phyloP scores from a whole-genome alignment of 2,113 vertebrate genomes.

The Nothocercus julius region DNA sequence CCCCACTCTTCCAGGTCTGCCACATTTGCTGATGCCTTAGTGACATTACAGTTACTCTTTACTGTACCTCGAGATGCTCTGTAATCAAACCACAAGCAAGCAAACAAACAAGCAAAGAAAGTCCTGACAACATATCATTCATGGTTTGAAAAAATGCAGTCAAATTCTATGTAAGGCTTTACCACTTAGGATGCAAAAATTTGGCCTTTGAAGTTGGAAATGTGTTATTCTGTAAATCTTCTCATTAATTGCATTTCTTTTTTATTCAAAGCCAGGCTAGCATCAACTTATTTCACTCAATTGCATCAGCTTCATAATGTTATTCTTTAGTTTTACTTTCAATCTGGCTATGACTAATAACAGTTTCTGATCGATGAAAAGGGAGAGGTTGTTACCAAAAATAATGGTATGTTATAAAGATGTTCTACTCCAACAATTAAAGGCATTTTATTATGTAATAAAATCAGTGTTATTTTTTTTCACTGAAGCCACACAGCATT shows the following conservation, averaged over 20 bases:
- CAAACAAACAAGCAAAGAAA: background rate
- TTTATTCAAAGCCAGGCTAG: constrained; percentile 31
- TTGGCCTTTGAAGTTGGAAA: constrained; percentile 42
- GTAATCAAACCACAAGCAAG: constrained; percentile 25
- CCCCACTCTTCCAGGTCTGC: background rate
- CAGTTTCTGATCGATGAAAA: constrained; percentile 69
- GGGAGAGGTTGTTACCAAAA: constrained; percentile 68
- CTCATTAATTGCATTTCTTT: constrained; percentile 60
- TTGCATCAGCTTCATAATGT: background rate
- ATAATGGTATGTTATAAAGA: constrained; percentile 74
- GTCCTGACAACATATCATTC: background rate
- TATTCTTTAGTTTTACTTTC: constrained; percentile 71
- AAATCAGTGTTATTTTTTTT: constrained; percentile 62
- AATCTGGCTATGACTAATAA: constrained; percentile 68
- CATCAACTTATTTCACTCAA: constrained; percentile 44
- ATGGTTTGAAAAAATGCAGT: constrained; percentile 26
- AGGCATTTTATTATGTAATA: constrained; percentile 76
- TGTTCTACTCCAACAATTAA: constrained; percentile 74
- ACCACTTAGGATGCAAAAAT: constrained; percentile 4
- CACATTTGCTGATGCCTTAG: background rate
- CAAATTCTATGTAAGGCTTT: constrained; percentile 13
- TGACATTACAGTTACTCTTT: background rate
- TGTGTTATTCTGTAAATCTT: constrained; percentile 19
- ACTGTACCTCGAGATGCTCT: background rate
- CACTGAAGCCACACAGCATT: constrained; percentile 49